These are phyloP conservation scores for Drosophila tsacasi DNA, from an alignment of 1,140 invertebrate species.

Conservation along the genomic window DNA sequence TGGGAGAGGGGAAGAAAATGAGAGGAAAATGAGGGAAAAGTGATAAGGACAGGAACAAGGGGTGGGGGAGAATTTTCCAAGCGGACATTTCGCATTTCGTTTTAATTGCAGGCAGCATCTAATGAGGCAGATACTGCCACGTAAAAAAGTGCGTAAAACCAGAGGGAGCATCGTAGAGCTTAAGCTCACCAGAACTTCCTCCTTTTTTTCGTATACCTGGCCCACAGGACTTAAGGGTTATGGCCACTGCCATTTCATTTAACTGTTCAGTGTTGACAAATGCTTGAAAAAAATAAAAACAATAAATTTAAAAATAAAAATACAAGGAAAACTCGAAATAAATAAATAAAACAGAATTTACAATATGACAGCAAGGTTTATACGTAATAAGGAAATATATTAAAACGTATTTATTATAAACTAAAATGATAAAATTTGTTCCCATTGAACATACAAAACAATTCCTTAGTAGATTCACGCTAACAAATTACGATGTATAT, in stretches of 20 bases:
- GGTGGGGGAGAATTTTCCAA: constrained; percentile 1
- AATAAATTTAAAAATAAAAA: background rate
- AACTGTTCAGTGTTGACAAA: constrained; percentile 17
- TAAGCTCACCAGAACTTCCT: constrained; percentile 9
- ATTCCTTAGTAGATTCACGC: too few relatives aligned
- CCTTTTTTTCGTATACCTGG: constrained; percentile 10
- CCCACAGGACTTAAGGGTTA: constrained; percentile 24
- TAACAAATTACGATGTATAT: background rate
- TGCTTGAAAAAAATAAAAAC: background rate
- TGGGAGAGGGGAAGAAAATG: background rate
- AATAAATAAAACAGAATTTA: too few relatives aligned
- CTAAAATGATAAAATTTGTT: background rate
- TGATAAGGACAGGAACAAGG: background rate
- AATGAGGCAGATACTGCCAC: constrained; percentile 62
- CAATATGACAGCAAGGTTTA: too few relatives aligned
- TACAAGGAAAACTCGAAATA: background rate
- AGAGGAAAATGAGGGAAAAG: constrained; percentile 3
- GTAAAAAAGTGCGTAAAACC: constrained; percentile 68
- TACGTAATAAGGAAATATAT: background rate
- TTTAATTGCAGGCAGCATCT: constrained; percentile 53
- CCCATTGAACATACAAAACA: too few relatives aligned
- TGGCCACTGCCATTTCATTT: constrained; percentile 6
- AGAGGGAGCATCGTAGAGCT: constrained; percentile 24
- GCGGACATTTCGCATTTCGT: constrained; percentile 39
- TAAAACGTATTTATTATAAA: background rate